phyloP scores from a whole-genome alignment of 2,888 invertebrate species.

The Listrodromus nycthemerus region DNA sequence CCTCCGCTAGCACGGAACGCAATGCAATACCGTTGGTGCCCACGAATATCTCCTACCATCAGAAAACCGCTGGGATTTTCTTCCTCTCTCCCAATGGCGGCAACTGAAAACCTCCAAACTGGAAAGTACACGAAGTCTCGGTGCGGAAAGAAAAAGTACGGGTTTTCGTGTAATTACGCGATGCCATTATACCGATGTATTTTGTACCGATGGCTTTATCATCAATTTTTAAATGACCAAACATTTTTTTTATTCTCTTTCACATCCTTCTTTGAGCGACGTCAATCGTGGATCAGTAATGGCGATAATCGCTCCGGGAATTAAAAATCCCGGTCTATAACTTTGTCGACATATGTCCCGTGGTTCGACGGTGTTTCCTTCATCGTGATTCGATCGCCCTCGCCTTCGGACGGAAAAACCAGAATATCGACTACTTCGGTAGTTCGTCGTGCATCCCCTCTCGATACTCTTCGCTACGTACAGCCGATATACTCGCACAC shows the following conservation, averaged over 20 bases:
- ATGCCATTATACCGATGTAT: conserved; percentile 12
- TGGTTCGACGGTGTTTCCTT: conserved; percentile 46
- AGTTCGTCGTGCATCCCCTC: conserved; percentile 27
- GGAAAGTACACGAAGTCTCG: conserved; percentile 5
- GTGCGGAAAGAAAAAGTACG: not conserved
- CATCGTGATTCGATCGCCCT: conserved; percentile 67
- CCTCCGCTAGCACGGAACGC: conserved; percentile 34
- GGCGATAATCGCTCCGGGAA: no score
- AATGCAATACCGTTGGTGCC: conserved; percentile 25
- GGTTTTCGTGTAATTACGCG: not conserved
- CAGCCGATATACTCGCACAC: conserved; percentile 6
- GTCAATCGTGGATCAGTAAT: no score
- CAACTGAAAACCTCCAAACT: conserved; percentile 6
- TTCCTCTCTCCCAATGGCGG: conserved; percentile 23
- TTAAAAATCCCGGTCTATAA: conserved; percentile 45
- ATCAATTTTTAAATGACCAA: not conserved
- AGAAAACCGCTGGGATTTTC: conserved; percentile 29
- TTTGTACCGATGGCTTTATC: not conserved
- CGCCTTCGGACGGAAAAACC: conserved; percentile 26
- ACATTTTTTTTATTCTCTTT: not conserved
- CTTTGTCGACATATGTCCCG: conserved; percentile 62
- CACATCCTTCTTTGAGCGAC: no score
- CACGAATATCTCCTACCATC: conserved; percentile 17
- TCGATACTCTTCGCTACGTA: conserved; percentile 1
- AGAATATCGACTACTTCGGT: conserved; percentile 30